Evolutionary conservation across 2,888 invertebrate genomes (phyloP), one percentile per base, ranked within the genome.

Genomic region (Eudasyphora cyanicolor): DNA sequence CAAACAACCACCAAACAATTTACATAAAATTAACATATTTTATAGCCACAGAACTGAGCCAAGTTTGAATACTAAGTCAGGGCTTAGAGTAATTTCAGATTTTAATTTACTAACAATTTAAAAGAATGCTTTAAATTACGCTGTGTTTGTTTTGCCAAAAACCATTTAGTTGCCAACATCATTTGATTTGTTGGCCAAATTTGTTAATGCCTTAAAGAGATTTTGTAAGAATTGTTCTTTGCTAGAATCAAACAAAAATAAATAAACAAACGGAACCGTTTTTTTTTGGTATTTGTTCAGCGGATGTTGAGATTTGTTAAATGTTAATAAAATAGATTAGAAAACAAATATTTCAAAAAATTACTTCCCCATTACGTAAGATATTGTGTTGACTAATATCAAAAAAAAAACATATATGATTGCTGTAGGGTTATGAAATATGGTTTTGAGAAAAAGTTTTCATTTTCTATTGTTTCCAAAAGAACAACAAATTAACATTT

Each of bases 21-120:
- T 79, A 76, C 82, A 82, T 82, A 76, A 74, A 19, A 76, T 79
- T 76, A 69, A 1, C 67, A 82, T 82, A 74, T 45, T 76, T 82
- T 82, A 76, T 64, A 21, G 24, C 32, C 24, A 42, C 14, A 79
- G 79, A 78, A 82, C 49, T 19, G 64, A 75, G 62, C 62, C 82
- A 82, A 76, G 54, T 71, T 19, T 49, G n/a, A n/a, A n/a, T n/a
- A n/a, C n/a, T n/a, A n/a, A n/a, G n/a, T 27, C 10, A 32, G 10
- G 67, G 24, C 67, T 42, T 67, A 24, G 32, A 70, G 71, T 76
- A 64, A 79, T 76, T 82, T 67, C 21, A 57, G 29, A 2, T 24
- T 76, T 75, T 45, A 79, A 79, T 76, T 75, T 42, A 14, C 35
- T 8, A 42, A 70, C 21, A 70, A 76, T 82, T 64, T 57, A 19